Conservation (phyloP, 2,888 invertebrate species). For the Xestia sexstrigata region DNA sequence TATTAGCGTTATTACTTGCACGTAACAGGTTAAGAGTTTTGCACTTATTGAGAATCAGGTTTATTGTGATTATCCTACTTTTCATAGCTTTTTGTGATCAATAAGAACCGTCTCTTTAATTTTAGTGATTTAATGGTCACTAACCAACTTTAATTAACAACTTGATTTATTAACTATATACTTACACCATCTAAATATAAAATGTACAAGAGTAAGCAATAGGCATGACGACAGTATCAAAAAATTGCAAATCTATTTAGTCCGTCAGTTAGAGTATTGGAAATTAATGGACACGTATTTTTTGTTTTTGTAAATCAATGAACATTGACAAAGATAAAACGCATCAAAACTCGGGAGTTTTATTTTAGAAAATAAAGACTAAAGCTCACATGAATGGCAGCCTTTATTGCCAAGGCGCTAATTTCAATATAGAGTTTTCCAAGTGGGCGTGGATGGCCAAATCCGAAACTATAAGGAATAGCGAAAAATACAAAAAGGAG, state of each 20-base stretch:
- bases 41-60: slow-evolving; percentile 26
- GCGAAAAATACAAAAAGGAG: too few relatives aligned
- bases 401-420: neutral
- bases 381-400: neutral
- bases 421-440: too few relatives aligned
- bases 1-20: slow-evolving; percentile 52
- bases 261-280: too few relatives aligned
- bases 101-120: neutral
- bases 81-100: slow-evolving; percentile 6
- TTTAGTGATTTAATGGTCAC: slow-evolving; percentile 7
- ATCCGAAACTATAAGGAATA: too few relatives aligned
- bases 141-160: neutral
- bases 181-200: neutral
- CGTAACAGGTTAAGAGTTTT: slow-evolving; percentile 45
- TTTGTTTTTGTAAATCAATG: too few relatives aligned
- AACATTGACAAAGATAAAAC: too few relatives aligned
- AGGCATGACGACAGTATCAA: too few relatives aligned
- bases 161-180: neutral
- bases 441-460: too few relatives aligned
- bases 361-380: too few relatives aligned
- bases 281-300: too few relatives aligned
- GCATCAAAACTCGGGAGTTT: too few relatives aligned
- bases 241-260: too few relatives aligned
- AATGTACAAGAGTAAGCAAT: neutral
- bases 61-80: slow-evolving; percentile 25